Evolutionary conservation across 2,888 invertebrate genomes (phyloP).

Genomic region (Andrena trimmerana): DNA sequence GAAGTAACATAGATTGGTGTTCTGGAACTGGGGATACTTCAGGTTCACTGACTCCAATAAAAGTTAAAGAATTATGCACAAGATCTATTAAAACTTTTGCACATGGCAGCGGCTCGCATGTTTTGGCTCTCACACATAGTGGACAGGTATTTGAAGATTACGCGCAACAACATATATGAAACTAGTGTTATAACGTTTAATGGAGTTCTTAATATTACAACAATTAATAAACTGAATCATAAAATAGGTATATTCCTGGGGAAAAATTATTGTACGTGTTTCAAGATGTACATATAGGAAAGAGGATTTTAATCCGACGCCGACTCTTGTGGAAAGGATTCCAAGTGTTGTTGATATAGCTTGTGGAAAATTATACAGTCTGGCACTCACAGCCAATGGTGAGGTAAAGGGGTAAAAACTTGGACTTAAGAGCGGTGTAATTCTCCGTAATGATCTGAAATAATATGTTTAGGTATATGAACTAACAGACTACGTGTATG

Average conservation of each 20-base stretch:
- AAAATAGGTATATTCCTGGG: slow-evolving; percentile 86
- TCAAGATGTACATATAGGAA: no score
- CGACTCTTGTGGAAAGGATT: slow-evolving; percentile 85
- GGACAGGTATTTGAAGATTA: slow-evolving; percentile 83
- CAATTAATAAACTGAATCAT: neutral
- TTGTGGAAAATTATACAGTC: no score
- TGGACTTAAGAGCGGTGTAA: no score
- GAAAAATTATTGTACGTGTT: slow-evolving; percentile 73
- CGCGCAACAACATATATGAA: neutral
- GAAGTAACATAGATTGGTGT: slow-evolving; percentile 87
- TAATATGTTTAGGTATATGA: slow-evolving; percentile 46
- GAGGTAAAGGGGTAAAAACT: no score
- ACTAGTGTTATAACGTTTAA: neutral
- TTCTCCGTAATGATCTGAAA: no score
- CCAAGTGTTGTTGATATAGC: slow-evolving; percentile 64
- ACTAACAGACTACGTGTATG: no score
- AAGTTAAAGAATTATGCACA: slow-evolving; percentile 86
- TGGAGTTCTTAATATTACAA: neutral
- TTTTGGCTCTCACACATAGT: slow-evolving; percentile 86
- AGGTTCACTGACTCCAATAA: slow-evolving; percentile 86
- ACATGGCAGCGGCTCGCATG: slow-evolving; percentile 88
- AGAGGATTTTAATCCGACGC: slow-evolving; percentile 80
- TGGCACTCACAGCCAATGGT: no score
- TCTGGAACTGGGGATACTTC: slow-evolving; percentile 86
- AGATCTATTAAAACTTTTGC: slow-evolving; percentile 86